Conservation (phyloP, 1,140 invertebrate species). For the Caenorhabditis tropicalis region DNA sequence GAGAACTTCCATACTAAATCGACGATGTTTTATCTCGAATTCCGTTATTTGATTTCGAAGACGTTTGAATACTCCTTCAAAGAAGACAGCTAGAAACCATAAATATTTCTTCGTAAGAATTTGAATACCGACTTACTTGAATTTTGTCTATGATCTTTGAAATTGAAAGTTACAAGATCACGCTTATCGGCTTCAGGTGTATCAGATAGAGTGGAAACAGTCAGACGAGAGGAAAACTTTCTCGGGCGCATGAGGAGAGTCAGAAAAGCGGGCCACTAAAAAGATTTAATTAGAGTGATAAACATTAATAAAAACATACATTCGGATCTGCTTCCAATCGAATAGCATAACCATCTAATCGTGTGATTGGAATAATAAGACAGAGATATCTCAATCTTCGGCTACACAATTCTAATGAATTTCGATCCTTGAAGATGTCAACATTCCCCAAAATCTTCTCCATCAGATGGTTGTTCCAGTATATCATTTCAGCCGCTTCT, state of each 20-base stretch:
- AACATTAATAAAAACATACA: neutral
- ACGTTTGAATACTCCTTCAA: neutral
- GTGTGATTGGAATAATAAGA: neutral
- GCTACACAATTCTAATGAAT: neutral
- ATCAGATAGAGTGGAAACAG: neutral
- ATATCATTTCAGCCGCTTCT: neutral
- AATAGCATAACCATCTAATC: neutral
- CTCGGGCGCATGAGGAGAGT: neutral
- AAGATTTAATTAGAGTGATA: neutral
- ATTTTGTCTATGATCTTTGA: neutral
- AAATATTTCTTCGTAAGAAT: too few species aligned
- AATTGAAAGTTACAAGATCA: neutral
- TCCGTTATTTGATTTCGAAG: neutral
- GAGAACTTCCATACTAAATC: neutral
- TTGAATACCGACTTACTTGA: neutral
- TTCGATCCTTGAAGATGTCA: neutral
- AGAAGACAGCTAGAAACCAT: neutral
- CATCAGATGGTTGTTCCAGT: neutral
- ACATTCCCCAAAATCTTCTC: neutral
- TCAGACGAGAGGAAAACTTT: neutral
- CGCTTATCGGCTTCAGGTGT: neutral
- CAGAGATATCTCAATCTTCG: neutral
- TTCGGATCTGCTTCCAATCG: neutral
- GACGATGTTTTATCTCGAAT: neutral
- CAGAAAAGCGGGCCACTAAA: neutral